phyloP scores from a whole-genome alignment of 2,797 vertebrate genomes.

The Propithecus deckenii region DNA sequence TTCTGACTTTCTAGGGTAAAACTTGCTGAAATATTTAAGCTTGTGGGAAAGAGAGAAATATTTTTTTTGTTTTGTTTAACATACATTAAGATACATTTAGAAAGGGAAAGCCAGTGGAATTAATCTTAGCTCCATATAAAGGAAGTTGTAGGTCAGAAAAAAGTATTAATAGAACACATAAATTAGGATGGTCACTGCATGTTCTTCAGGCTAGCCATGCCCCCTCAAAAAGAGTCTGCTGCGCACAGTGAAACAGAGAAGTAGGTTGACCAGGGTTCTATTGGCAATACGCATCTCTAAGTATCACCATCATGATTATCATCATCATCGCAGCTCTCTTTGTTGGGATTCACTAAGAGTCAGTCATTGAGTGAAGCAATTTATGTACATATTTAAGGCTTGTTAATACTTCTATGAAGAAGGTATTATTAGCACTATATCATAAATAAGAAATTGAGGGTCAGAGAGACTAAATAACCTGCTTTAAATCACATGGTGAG shows the following conservation, averaged over 20 bases:
- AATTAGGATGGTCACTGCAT: not conserved
- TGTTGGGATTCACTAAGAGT: not conserved
- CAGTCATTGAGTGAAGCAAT: not conserved
- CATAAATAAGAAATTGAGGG: not conserved
- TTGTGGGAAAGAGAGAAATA: not conserved
- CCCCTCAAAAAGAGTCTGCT: not conserved
- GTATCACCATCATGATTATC: no score
- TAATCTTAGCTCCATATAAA: not conserved
- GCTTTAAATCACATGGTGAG: not conserved
- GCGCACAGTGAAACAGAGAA: not conserved
- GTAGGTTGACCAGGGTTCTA: not conserved
- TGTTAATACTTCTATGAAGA: not conserved
- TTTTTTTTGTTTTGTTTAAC: not conserved
- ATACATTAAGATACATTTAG: not conserved
- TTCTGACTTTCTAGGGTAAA: conserved; percentile 17
- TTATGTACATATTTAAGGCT: not conserved
- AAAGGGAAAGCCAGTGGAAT: not conserved
- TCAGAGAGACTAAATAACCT: not conserved
- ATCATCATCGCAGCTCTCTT: not conserved
- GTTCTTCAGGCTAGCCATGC: not conserved
- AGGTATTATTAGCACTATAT: not conserved
- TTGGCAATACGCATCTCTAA: not conserved
- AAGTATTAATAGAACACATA: not conserved
- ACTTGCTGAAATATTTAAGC: not conserved
- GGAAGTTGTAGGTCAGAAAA: not conserved